These are phyloP conservation scores for Drosophila tsacasi DNA, from an alignment of 1,140 invertebrate genomes.

Conservation along the genomic window DNA sequence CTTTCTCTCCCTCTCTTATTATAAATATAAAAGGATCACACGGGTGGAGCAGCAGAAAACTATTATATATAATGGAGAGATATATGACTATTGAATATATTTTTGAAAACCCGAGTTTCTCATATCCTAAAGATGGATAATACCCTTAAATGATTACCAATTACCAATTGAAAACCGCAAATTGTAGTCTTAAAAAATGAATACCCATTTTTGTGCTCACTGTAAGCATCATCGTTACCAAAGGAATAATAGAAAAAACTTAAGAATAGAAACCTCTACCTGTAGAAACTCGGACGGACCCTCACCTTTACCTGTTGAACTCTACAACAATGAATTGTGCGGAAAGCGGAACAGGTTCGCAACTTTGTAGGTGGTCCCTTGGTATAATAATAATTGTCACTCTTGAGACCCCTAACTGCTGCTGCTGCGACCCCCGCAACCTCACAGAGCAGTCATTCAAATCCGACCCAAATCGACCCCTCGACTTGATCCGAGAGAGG, in stretches of 20 bases:
- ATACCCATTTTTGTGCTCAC: slow-evolving; percentile 1
- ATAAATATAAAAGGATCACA: too few species aligned
- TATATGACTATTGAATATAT: too few species aligned
- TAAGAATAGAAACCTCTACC: slow-evolving; percentile 20
- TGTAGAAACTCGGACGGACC: slow-evolving; percentile 5
- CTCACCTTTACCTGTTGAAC: slow-evolving; percentile 43
- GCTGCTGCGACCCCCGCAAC: slow-evolving; percentile 17
- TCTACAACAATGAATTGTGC: slow-evolving; percentile 21
- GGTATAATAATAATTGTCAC: slow-evolving; percentile 53
- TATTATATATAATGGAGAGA: too few species aligned
- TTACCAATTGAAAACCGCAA: slow-evolving; percentile 11
- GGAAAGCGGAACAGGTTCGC: slow-evolving; percentile 42
- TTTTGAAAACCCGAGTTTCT: too few species aligned
- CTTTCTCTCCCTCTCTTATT: too few species aligned
- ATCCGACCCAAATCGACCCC: slow-evolving; percentile 34
- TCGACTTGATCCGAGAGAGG: slow-evolving; percentile 33
- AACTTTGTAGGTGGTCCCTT: slow-evolving; percentile 43
- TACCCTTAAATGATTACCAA: slow-evolving; percentile 6
- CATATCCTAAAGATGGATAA: slow-evolving; percentile 11
- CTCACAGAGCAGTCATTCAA: slow-evolving; percentile 19
- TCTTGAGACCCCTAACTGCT: slow-evolving; percentile 34
- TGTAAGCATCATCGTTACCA: slow-evolving; percentile 11
- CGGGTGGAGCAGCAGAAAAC: too few species aligned
- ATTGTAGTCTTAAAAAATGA: background rate
- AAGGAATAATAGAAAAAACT: background rate